Evolutionary conservation across 2,797 vertebrate genomes (phyloP), one percentile per base, ranked within the genome.

Genomic region (Gymnothorax reevesii): DNA sequence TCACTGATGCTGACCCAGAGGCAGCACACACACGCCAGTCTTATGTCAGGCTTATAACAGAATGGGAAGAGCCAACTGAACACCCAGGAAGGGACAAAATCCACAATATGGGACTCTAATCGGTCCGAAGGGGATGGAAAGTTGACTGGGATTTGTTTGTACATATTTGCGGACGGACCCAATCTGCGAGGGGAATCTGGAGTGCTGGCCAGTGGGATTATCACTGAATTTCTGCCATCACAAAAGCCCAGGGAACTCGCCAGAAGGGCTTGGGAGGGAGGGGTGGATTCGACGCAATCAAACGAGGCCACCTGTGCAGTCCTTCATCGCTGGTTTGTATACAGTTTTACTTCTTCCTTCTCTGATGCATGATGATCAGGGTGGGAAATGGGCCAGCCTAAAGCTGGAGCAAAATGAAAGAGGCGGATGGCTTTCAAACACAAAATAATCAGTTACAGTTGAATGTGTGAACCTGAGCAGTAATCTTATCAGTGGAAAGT

Each of bases 261-360:
- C 25, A 17, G 66, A 73, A 60, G 84, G 13, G 62, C 12, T 85
- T n/a, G 84, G 7, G 52, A 33, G 8, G 52, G 25, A 52, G 84
- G 17, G 52, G 71, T 8, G 54, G 57, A 42, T 25, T 57, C 33
- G 27, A n/a, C 33, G 22, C 20, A 64, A 83, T 62, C 55, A 49
- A 57, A 22, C 55, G 22, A 79, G n/a, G 71, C 54, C 87, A 83
- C 84, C 83, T 57, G 82, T 75, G 83, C 85, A 86, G 71, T 86
- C 87, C 84, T 86, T 69, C 66, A 5, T 27, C 69, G 49, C 83
- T 86, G 85, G 87, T 88, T 83, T 84, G 87, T 88, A 84, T 83
- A 60, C 3, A 10, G n/a, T 80, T 80, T 60, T 57, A 42, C 57
- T 20, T 55, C 33, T 2, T 1, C 33, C 1, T 42, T 42, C 33